Evolutionary conservation across 2,797 vertebrate genomes (phyloP).

Genomic region (Capromys pilorides): DNA sequence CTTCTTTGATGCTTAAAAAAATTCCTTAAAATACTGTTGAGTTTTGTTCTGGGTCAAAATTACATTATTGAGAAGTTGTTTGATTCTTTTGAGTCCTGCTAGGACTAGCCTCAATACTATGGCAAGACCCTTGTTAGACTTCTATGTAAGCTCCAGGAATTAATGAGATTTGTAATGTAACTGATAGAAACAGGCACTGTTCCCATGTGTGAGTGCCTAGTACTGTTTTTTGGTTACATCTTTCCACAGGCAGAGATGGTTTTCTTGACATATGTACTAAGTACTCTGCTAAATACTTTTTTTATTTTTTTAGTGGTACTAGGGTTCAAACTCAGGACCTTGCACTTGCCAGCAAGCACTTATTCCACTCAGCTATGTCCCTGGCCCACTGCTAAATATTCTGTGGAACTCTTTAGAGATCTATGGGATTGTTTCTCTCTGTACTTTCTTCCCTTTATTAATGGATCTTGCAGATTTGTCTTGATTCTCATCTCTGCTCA

Average conservation of each 20-base stretch:
- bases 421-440: background rate
- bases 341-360: too few relatives aligned
- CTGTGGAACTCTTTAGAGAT: background rate
- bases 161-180: background rate
- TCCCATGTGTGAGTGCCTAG: background rate
- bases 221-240: slow-evolving; percentile 2
- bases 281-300: background rate
- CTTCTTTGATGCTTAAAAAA: slow-evolving; percentile 32
- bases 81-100: slow-evolving; percentile 37
- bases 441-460: background rate
- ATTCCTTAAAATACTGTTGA: slow-evolving; percentile 53
- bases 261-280: background rate
- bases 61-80: slow-evolving; percentile 15
- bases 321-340: too few relatives aligned
- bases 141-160: background rate
- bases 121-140: background rate
- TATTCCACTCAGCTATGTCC: too few relatives aligned
- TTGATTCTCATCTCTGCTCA: background rate
- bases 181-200: slow-evolving; percentile 1
- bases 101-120: background rate
- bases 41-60: slow-evolving; percentile 21
- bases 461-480: background rate
- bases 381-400: background rate
- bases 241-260: background rate
- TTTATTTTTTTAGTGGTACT: too few relatives aligned